Evolutionary conservation across 1,140 invertebrate genomes (phyloP).

Genomic region (Atta cephalotes): DNA sequence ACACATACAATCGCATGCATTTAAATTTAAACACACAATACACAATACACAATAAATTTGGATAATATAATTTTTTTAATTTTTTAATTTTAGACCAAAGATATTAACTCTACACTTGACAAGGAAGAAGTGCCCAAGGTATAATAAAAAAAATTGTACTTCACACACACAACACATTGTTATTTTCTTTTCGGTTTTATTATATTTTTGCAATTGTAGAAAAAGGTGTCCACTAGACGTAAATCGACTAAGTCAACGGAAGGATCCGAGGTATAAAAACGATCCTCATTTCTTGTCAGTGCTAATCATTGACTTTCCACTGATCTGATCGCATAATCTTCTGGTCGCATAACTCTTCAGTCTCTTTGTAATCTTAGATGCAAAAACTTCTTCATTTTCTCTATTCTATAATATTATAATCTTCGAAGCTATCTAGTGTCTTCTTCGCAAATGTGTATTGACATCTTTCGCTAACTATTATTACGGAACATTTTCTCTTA

Average conservation of each 20-base stretch:
- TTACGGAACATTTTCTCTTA: neutral
- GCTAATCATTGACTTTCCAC: constrained; percentile 35
- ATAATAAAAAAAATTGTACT: constrained; percentile 31
- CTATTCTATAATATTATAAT: constrained; percentile 14
- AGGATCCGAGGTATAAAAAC: constrained; percentile 63
- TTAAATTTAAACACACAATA: neutral
- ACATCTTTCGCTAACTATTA: neutral
- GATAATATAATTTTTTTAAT: constrained; percentile 29
- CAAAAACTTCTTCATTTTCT: constrained; percentile 9
- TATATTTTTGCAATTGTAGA: constrained; percentile 62
- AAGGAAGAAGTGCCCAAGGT: constrained; percentile 66
- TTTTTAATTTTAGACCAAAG: constrained; percentile 66
- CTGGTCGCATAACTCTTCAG: neutral
- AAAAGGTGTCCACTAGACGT: constrained; percentile 56
- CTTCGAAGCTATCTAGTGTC: constrained; percentile 4
- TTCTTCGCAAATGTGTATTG: constrained; percentile 10
- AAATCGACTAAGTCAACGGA: constrained; percentile 62
- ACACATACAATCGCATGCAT: neutral
- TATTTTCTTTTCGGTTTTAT: constrained; percentile 9
- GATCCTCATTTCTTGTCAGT: constrained; percentile 40
- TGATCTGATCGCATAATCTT: constrained; percentile 27
- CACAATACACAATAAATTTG: neutral
- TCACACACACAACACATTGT: neutral
- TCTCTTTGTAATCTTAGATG: neutral
- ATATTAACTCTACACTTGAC: constrained; percentile 63